Evolutionary conservation across 1,140 invertebrate species (phyloP), one percentile per base, ranked within the genome.

Genomic region (Formica exsecta): DNA sequence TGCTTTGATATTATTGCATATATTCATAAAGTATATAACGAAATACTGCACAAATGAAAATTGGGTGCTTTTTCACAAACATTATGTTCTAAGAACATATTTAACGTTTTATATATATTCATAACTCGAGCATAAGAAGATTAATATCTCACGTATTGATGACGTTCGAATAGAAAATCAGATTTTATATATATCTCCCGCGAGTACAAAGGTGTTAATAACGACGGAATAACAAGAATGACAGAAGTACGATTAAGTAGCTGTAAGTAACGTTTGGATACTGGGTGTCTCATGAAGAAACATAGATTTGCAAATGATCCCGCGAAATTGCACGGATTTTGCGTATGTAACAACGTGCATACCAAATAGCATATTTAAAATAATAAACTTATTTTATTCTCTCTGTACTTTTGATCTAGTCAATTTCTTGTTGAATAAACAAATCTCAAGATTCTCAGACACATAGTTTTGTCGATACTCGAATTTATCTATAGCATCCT

Each of bases 381-480:
- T 51, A 54, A 11, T 44, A 81, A 81, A 73, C 71, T 80, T 29
- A 8, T 71, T 71, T 73, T 73, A 44, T 11, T 16, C 70, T 61
- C 59, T 88, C 59, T 92, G 87, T 93, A 93, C 89, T 92, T 91
- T 90, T 87, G 86, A 92, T 94, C 93, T 94, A 94, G 93, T 94
- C 93, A 94, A 92, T 87, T 91, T 51, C 88, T 93, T 90, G 86
- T 41, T 44, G 19, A 68, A 73, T 57, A 3, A 59, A 73, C 2
- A 16, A 19, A 29, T 68, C 8, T 68, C 11, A 11, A 81, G 25
- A 71, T 32, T 71, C 22, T 36, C 11, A 41, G 3, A 41, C 19
- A 22, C 13, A 11, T 32, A 79, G 3, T 19, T 32, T 8, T 66
- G 8, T 22, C 6, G 13, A 48, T 19, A 19, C 4, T 38, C 44